phyloP scores from a whole-genome alignment of 1,140 invertebrate genomes.

The Magallana angulata region DNA sequence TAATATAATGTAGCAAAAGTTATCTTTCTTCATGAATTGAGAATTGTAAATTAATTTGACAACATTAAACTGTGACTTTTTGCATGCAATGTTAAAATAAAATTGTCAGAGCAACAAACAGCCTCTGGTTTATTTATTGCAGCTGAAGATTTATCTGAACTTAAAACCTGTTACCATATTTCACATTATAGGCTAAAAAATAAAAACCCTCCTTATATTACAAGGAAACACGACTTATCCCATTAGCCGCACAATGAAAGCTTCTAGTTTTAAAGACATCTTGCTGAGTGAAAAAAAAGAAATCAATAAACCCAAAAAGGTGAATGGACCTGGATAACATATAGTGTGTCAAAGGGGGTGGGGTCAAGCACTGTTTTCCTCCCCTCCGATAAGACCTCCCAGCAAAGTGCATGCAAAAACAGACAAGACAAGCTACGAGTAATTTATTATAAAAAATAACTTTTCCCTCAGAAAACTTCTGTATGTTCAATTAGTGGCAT shows the following conservation, averaged over 20 bases:
- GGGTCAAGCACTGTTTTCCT: background rate
- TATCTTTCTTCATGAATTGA: no score
- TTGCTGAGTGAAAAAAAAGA: no score
- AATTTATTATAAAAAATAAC: background rate
- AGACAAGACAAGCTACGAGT: background rate
- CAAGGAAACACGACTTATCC: background rate
- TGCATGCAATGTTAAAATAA: no score
- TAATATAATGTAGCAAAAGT: no score
- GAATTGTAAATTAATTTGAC: no score
- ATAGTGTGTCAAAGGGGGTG: background rate
- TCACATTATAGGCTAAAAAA: background rate
- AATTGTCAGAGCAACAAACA: no score
- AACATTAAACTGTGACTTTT: no score
- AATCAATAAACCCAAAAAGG: no score
- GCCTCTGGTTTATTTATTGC: background rate
- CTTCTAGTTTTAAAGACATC: background rate
- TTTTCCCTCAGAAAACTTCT: background rate
- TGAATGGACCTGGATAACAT: background rate
- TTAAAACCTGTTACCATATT: background rate
- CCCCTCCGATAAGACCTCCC: background rate
- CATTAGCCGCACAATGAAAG: background rate
- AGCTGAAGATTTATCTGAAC: background rate
- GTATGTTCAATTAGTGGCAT: conserved; percentile 12
- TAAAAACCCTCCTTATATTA: no score
- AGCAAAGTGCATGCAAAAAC: background rate